Evolutionary conservation across 1,140 invertebrate genomes (phyloP).

Genomic region (Trichoplusia ni): DNA sequence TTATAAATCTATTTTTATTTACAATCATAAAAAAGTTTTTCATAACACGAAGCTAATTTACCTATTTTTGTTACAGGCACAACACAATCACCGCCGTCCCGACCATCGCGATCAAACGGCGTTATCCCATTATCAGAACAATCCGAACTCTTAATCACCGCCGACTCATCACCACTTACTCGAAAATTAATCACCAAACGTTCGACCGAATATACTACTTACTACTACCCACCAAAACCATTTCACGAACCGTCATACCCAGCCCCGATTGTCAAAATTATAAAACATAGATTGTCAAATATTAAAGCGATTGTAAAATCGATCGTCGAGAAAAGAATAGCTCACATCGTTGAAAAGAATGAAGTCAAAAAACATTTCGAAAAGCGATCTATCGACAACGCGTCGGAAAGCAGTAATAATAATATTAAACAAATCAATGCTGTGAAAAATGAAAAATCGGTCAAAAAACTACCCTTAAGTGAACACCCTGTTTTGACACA

Average conservation of each 20-base stretch:
- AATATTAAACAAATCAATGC: no score
- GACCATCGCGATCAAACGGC: background rate
- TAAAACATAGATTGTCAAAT: conserved; percentile 4
- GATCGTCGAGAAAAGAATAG: background rate
- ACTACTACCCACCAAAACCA: background rate
- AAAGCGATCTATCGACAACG: background rate
- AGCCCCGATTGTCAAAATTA: background rate
- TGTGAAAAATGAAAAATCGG: background rate
- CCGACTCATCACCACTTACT: background rate
- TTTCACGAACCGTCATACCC: conserved; percentile 11
- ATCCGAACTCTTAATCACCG: conserved; percentile 25
- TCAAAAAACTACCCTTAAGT: background rate
- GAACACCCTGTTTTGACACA: background rate
- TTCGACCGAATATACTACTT: background rate
- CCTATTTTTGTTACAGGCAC: background rate
- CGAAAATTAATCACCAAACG: background rate
- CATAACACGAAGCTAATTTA: no score
- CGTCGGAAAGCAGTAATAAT: no score
- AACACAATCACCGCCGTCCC: background rate
- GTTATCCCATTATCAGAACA: background rate
- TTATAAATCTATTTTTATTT: no score
- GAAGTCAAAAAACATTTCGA: conserved; percentile 5
- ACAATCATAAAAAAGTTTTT: no score
- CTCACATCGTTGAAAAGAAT: background rate
- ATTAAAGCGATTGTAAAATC: conserved; percentile 10